These are phyloP conservation scores for Platycnemis pennipes DNA, from an alignment of 2,888 invertebrate species.

Conservation along the genomic window DNA sequence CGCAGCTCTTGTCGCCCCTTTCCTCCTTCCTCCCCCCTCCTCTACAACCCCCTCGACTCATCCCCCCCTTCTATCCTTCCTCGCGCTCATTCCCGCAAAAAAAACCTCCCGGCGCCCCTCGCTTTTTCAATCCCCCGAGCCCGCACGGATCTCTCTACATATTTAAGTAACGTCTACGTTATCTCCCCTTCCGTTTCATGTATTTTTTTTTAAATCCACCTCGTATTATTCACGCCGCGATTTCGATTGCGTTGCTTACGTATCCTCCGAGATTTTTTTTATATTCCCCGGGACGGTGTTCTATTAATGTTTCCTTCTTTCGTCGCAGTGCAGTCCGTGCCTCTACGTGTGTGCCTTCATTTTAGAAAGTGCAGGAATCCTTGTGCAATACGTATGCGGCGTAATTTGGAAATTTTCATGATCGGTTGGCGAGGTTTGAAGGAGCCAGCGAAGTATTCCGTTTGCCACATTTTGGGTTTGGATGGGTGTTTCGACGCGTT, in stretches of 20 bases:
- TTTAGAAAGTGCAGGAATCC: background rate
- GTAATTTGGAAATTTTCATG: background rate
- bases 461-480: background rate
- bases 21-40: background rate
- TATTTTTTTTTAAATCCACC: background rate
- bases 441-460: background rate
- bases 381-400: background rate
- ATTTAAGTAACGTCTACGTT: slow-evolving; percentile 8
- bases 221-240: background rate
- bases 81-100: slow-evolving; percentile 6
- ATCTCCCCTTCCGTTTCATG: background rate
- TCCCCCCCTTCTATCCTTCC: background rate
- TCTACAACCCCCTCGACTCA: too few relatives aligned
- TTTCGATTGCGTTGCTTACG: slow-evolving; percentile 31
- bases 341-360: background rate
- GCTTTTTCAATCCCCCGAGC: background rate
- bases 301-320: slow-evolving; percentile 17
- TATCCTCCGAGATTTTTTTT: background rate
- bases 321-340: background rate
- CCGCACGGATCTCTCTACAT: background rate
- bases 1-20: background rate
- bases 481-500: background rate
- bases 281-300: background rate
- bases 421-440: background rate
- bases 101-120: background rate